phyloP scores from a whole-genome alignment of 2,113 vertebrate genomes.

The Nyctibius bracteatus region DNA sequence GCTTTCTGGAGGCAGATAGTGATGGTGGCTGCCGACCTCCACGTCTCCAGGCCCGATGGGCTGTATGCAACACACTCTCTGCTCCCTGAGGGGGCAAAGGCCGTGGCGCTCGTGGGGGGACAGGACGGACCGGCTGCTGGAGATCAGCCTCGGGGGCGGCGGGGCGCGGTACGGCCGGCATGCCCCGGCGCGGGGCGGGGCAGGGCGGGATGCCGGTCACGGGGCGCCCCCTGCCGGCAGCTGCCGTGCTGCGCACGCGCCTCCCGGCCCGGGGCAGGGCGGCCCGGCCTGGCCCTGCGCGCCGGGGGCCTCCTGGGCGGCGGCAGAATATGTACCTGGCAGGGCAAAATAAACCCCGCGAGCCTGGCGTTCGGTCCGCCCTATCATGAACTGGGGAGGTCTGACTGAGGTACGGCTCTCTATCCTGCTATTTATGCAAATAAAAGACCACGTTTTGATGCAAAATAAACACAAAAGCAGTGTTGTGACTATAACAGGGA shows the following conservation, averaged over 20 bases:
- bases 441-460: slow-evolving; percentile 80
- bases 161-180: too few relatives aligned
- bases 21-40: neutral
- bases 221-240: slow-evolving; percentile 41
- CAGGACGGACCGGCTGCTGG: neutral
- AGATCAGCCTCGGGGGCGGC: neutral
- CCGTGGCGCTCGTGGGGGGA: accelerated
- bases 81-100: neutral
- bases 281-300: too few relatives aligned
- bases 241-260: neutral
- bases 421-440: slow-evolving; percentile 84
- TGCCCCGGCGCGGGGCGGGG: neutral
- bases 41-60: too few relatives aligned
- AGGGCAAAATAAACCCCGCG: slow-evolving; percentile 9
- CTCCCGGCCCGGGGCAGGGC: too few relatives aligned
- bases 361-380: slow-evolving; percentile 28
- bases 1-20: neutral
- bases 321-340: slow-evolving; percentile 7
- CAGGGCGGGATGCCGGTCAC: neutral
- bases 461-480: slow-evolving; percentile 89
- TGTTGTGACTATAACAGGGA: slow-evolving; percentile 87
- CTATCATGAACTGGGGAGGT: slow-evolving; percentile 66
- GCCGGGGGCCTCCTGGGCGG: neutral
- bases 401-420: slow-evolving; percentile 72
- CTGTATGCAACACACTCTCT: accelerated